Percentiles rank a stretch among this genome's conserved stretches.
phyloP scores from a whole-genome alignment of 2,888 invertebrate species.

The Psylliodes chrysocephalus region DNA sequence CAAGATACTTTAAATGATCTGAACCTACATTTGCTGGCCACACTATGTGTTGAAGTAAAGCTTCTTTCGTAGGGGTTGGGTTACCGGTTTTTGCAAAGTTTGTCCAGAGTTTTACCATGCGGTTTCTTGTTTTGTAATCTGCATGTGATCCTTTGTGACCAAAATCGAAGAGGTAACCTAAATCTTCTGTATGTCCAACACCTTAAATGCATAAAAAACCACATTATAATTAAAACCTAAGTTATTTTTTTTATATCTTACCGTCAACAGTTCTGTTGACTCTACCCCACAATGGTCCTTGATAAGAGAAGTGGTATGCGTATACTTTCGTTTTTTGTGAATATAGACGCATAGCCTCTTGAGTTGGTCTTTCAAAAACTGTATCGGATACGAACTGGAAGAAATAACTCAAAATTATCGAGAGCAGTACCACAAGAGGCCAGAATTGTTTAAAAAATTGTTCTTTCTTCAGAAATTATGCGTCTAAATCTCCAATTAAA shows the following conservation, averaged over 20 bases:
- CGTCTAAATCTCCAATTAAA: too few relatives aligned
- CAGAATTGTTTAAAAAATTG: too few relatives aligned
- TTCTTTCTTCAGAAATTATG: too few relatives aligned
- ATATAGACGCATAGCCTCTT: slow-evolving; percentile 60
- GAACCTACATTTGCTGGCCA: slow-evolving; percentile 26
- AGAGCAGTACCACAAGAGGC: too few relatives aligned
- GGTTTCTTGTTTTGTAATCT: slow-evolving; percentile 34
- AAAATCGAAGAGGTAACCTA: slow-evolving; percentile 44
- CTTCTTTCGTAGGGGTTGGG: too few relatives aligned
- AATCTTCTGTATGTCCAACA: too few relatives aligned
- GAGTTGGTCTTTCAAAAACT: slow-evolving; percentile 60
- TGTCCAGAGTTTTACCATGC: too few relatives aligned
- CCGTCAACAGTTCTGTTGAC: too few relatives aligned
- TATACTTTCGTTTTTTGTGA: too few relatives aligned
- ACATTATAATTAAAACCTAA: not conserved
- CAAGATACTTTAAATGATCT: slow-evolving; percentile 19
- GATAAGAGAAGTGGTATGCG: slow-evolving; percentile 47
- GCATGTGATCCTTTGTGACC: slow-evolving; percentile 15
- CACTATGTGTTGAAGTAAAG: slow-evolving; percentile 35
- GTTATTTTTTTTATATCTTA: slow-evolving; percentile 22
- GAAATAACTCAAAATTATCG: too few relatives aligned
- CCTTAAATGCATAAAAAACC: slow-evolving; percentile 44
- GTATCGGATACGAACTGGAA: slow-evolving; percentile 64
- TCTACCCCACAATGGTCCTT: slow-evolving; percentile 44
- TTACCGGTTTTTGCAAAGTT: too few relatives aligned